phyloP scores from a whole-genome alignment of 2,888 invertebrate species.

The Ypsolopha scabrella region DNA sequence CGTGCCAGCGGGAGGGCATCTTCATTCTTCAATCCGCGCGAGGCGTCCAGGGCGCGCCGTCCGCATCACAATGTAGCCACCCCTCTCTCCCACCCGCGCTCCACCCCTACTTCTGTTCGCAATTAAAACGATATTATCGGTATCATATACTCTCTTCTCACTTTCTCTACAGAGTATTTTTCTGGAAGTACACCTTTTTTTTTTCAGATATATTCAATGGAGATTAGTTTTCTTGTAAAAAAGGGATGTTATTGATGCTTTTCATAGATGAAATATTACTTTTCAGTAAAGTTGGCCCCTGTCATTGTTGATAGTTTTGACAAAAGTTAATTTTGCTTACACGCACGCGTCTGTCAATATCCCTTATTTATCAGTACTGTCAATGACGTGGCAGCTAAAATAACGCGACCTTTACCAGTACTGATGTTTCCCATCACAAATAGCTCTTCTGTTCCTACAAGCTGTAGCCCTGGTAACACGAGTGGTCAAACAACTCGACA shows the following conservation, averaged over 20 bases:
- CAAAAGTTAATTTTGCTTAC: too few relatives aligned
- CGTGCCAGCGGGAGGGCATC: slow-evolving; percentile 30
- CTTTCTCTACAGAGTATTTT: slow-evolving; percentile 1
- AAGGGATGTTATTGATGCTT: slow-evolving; percentile 4
- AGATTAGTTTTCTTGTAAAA: slow-evolving; percentile 1
- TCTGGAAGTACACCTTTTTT: not conserved
- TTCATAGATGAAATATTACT: not conserved
- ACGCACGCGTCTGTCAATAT: too few relatives aligned
- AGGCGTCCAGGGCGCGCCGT: slow-evolving; percentile 15
- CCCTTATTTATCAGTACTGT: too few relatives aligned
- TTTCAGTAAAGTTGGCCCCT: too few relatives aligned
- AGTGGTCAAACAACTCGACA: not conserved
- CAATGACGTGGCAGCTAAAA: too few relatives aligned
- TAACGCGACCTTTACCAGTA: too few relatives aligned
- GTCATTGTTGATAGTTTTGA: too few relatives aligned
- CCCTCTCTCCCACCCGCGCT: slow-evolving; percentile 11
- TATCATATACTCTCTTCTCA: slow-evolving; percentile 29
- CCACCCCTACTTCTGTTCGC: slow-evolving; percentile 33
- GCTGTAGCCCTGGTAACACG: not conserved
- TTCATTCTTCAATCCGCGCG: slow-evolving; percentile 37
- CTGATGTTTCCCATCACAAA: too few relatives aligned
- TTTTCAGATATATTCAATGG: not conserved
- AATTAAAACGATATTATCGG: slow-evolving; percentile 58
- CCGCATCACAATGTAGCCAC: slow-evolving; percentile 40
- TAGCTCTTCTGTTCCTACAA: too few relatives aligned